These are phyloP conservation scores for Pollicipes pollicipes DNA, from an alignment of 1,140 invertebrate species.

Conservation along the genomic window DNA sequence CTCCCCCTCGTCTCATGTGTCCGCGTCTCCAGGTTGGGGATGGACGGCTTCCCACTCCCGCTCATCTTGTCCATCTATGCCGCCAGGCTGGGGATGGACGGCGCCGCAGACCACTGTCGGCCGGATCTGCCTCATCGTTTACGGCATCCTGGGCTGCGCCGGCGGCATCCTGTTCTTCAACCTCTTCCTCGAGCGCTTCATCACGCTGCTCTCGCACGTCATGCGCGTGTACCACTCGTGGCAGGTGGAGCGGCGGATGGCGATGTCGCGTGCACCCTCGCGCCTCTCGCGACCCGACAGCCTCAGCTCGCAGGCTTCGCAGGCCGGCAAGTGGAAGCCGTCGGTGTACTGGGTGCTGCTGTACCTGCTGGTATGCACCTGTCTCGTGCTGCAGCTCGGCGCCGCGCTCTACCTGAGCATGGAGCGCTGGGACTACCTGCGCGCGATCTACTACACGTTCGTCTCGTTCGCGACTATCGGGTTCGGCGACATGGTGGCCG, in stretches of 20 bases:
- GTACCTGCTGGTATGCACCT: slow-evolving; percentile 35
- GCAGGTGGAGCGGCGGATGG: background rate
- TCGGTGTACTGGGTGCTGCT: slow-evolving; percentile 55
- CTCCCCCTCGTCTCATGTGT: too few relatives aligned
- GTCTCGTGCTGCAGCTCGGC: slow-evolving; percentile 35
- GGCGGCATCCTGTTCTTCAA: slow-evolving; percentile 53
- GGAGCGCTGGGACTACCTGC: slow-evolving; percentile 45
- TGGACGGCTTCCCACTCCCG: too few relatives aligned
- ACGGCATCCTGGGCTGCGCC: slow-evolving; percentile 49
- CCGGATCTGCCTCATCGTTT: slow-evolving; percentile 41
- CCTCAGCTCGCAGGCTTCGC: slow-evolving; percentile 22
- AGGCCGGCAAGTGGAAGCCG: slow-evolving; percentile 39
- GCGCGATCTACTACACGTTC: slow-evolving; percentile 51
- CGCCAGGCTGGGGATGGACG: slow-evolving; percentile 44
- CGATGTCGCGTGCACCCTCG: slow-evolving; percentile 20
- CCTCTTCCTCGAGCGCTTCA: slow-evolving; percentile 47
- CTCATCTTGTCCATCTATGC: background rate
- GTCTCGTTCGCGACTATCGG: slow-evolving; percentile 51
- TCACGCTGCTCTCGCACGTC: slow-evolving; percentile 45
- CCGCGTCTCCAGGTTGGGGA: too few relatives aligned
- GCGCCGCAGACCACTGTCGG: slow-evolving; percentile 41
- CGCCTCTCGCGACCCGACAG: slow-evolving; percentile 7
- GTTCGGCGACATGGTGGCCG: slow-evolving; percentile 48
- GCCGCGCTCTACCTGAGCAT: slow-evolving; percentile 35
- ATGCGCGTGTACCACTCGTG: slow-evolving; percentile 27